A percentile compares a stretch with the other conserved stretches of the same genome.
Conservation (phyloP, 92 coral and sea anemone genomes). For the Desmophyllum pertusum region DNA sequence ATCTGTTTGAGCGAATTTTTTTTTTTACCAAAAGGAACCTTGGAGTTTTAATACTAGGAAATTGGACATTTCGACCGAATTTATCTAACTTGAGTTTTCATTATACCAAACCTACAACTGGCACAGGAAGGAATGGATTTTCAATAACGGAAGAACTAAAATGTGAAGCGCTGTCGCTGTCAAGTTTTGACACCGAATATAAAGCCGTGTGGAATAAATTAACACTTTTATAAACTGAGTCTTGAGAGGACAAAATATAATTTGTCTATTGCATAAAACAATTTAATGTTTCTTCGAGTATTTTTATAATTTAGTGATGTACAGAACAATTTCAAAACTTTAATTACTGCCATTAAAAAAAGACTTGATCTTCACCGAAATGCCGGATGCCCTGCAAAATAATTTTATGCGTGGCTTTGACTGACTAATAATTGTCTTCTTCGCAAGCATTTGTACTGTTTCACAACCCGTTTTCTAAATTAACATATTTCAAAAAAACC, state of each 20-base stretch:
- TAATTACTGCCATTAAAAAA: background rate
- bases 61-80: background rate
- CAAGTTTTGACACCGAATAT: background rate
- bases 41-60: background rate
- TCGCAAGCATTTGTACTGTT: background rate
- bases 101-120: background rate
- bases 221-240: background rate
- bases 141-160: background rate
- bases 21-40: background rate
- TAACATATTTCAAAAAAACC: background rate
- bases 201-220: background rate
- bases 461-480: background rate
- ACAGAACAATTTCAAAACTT: background rate
- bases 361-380: background rate
- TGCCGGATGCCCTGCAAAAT: background rate
- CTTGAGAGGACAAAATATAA: no score
- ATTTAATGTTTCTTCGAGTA: no score
- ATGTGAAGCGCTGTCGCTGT: background rate
- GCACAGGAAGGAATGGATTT: background rate
- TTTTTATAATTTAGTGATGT: background rate
- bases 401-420: background rate
- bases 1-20: background rate
- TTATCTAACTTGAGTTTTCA: background rate
- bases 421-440: background rate
- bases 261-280: background rate